Evolutionary conservation across 2,113 vertebrate species (phyloP).

Genomic region (Pseudorectes ferrugineus): DNA sequence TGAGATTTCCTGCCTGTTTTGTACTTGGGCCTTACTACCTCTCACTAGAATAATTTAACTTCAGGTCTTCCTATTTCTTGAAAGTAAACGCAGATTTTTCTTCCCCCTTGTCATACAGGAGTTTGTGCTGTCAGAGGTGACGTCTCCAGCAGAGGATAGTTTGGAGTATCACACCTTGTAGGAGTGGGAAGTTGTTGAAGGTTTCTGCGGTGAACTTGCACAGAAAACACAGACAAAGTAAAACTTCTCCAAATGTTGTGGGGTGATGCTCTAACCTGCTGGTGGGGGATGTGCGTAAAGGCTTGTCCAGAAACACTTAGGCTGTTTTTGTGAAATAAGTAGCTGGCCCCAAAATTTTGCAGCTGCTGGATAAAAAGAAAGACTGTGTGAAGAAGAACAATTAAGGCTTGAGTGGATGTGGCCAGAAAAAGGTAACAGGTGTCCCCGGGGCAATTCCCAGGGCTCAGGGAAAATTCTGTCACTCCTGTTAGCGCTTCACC

Average conservation of each 20-base stretch:
- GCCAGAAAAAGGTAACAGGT: not conserved
- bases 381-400: not conserved
- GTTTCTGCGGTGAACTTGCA: not conserved
- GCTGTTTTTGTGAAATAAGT: not conserved
- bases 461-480: not conserved
- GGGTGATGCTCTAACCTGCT: not conserved
- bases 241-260: not conserved
- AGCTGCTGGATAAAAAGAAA: not conserved
- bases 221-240: not conserved
- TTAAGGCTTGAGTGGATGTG: not conserved
- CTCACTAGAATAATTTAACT: not conserved
- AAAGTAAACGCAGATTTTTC: not conserved
- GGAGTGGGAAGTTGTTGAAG: not conserved
- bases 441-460: not conserved
- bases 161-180: not conserved
- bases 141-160: not conserved
- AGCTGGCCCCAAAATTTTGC: not conserved
- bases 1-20: not conserved
- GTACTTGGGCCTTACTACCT: not conserved
- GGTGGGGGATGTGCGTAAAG: not conserved
- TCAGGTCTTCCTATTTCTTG: not conserved
- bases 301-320: not conserved
- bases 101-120: not conserved
- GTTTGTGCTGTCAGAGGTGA: not conserved
- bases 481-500: fast-evolving